phyloP scores from a whole-genome alignment of 2,888 invertebrate species.

The Cephus sareptanus region DNA sequence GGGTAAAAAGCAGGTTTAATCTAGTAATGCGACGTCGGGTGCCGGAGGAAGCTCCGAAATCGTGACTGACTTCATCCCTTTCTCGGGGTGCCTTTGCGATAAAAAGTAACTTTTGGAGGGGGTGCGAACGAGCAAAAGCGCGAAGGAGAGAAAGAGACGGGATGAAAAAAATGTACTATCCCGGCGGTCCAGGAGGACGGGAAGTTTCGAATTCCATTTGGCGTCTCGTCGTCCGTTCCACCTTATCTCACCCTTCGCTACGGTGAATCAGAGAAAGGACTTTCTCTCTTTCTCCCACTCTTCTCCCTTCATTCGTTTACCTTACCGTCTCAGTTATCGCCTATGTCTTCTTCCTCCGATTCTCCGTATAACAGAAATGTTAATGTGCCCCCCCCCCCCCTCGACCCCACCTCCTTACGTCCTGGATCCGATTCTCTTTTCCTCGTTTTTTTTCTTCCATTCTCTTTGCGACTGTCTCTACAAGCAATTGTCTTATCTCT shows the following conservation, averaged over 20 bases:
- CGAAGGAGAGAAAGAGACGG: too few species aligned
- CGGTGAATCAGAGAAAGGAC: slow-evolving; percentile 22
- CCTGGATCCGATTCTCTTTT: too few species aligned
- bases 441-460: too few species aligned
- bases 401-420: too few species aligned
- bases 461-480: too few species aligned
- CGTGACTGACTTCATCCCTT: not conserved
- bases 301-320: not conserved
- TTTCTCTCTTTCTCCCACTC: slow-evolving; percentile 25
- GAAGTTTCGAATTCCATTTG: slow-evolving; percentile 45
- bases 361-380: too few species aligned
- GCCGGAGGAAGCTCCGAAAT: slow-evolving; percentile 28
- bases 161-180: slow-evolving; percentile 10
- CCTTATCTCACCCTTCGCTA: too few species aligned
- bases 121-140: slow-evolving; percentile 17
- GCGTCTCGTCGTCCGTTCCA: slow-evolving; percentile 1
- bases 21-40: slow-evolving; percentile 45
- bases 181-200: slow-evolving; percentile 26
- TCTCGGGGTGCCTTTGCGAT: slow-evolving; percentile 18
- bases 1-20: slow-evolving; percentile 49
- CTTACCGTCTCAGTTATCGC: not conserved
- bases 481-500: too few species aligned
- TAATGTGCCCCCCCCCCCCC: not conserved
- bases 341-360: too few species aligned
- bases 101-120: slow-evolving; percentile 37